These are phyloP conservation scores for Alligator mississippiensis DNA, from an alignment of 2,113 vertebrate species.

Conservation along the genomic window DNA sequence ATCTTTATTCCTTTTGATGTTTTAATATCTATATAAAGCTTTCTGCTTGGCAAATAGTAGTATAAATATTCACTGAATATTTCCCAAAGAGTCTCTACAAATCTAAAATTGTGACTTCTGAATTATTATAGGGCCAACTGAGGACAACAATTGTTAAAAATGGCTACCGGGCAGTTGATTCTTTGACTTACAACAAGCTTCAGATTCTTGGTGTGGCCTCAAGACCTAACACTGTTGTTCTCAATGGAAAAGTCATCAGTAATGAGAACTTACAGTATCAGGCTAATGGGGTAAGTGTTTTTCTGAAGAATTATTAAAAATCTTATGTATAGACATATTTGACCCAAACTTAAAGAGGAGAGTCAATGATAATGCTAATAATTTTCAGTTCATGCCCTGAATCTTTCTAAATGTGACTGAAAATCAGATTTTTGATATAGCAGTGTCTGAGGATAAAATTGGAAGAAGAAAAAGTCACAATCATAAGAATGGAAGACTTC, in stretches of 20 bases:
- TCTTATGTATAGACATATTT: background rate
- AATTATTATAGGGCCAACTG: slow-evolving; percentile 52
- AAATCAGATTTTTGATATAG: background rate
- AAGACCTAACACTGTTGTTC: slow-evolving; percentile 34
- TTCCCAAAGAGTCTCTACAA: background rate
- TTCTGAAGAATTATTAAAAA: background rate
- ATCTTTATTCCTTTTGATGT: background rate
- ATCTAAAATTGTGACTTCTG: slow-evolving; percentile 33
- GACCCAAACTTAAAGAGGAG: background rate
- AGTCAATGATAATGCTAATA: background rate
- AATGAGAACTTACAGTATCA: background rate
- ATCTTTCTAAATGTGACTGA: background rate
- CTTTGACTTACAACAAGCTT: slow-evolving; percentile 46
- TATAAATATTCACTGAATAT: background rate
- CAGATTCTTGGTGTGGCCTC: slow-evolving; percentile 55
- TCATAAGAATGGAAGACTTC: background rate
- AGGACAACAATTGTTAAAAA: slow-evolving; percentile 66
- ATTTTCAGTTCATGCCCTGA: background rate
- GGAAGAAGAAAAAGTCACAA: background rate
- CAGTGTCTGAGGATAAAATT: background rate
- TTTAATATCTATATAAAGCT: background rate
- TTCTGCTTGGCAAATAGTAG: background rate
- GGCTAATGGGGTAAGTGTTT: slow-evolving; percentile 47
- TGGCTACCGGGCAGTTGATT: slow-evolving; percentile 42
- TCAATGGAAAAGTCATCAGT: slow-evolving; percentile 48